These are phyloP conservation scores for Eretmochelys imbricata DNA, from an alignment of 2,113 vertebrate genomes.

Conservation along the genomic window DNA sequence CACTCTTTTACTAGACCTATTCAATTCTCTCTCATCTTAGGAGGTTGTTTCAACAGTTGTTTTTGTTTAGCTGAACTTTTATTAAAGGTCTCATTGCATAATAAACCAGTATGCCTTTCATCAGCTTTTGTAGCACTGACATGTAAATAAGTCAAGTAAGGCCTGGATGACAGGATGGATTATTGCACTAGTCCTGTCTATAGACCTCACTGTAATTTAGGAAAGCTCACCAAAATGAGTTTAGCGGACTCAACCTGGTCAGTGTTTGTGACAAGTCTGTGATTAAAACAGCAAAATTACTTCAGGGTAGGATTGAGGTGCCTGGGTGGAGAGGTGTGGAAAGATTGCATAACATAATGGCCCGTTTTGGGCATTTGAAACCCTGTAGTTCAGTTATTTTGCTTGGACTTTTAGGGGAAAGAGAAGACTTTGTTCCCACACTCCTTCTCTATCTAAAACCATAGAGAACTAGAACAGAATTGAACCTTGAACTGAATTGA, in stretches of 20 bases:
- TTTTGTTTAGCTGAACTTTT: slow-evolving; percentile 30
- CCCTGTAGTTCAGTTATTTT: too few relatives aligned
- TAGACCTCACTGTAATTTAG: not conserved
- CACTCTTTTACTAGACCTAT: not conserved
- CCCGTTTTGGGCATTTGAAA: not conserved
- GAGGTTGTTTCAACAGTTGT: not conserved
- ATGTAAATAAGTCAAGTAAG: not conserved
- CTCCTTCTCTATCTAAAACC: not conserved
- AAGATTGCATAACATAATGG: not conserved
- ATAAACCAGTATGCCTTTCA: not conserved
- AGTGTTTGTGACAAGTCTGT: not conserved
- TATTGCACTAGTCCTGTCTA: not conserved
- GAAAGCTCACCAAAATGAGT: not conserved
- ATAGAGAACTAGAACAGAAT: not conserved
- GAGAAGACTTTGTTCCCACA: fast-evolving
- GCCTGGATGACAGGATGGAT: not conserved
- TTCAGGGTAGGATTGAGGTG: not conserved
- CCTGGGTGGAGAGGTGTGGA: not conserved
- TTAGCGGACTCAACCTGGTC: not conserved
- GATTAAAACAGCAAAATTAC: not conserved
- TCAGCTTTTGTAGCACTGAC: slow-evolving; percentile 4
- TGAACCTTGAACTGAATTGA: too few relatives aligned
- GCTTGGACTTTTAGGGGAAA: not conserved
- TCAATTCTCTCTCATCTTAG: not conserved
- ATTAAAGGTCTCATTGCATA: slow-evolving; percentile 15